Conservation (phyloP, 2,797 vertebrate species). For the Sitta carolinensis region DNA sequence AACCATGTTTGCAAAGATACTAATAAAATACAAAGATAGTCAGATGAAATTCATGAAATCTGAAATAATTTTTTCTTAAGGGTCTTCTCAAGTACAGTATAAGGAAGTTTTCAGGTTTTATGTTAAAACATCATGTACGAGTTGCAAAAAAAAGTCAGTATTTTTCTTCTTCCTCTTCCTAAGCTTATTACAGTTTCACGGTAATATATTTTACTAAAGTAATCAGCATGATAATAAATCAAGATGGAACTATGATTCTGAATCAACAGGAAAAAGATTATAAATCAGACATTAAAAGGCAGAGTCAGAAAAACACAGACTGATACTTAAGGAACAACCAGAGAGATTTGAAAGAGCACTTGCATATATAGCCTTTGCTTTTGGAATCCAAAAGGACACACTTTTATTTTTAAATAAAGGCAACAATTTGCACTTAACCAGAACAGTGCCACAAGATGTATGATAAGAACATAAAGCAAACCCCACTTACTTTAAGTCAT, state of each 20-base stretch:
- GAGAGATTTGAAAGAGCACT: neutral
- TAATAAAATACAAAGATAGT: neutral
- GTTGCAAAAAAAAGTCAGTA: neutral
- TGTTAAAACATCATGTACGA: neutral
- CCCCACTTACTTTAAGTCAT: conserved; percentile 91
- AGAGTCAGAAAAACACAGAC: neutral
- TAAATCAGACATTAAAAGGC: neutral
- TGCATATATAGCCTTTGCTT: neutral
- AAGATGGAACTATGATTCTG: neutral
- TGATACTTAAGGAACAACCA: neutral
- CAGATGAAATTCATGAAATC: neutral
- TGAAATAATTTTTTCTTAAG: neutral
- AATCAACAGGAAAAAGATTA: neutral
- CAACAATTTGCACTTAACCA: neutral
- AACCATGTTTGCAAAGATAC: neutral
- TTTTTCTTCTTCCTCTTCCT: neutral
- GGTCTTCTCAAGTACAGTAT: neutral
- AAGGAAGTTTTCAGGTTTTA: neutral
- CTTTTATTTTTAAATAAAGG: neutral
- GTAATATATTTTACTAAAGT: neutral
- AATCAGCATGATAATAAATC: neutral
- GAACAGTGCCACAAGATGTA: neutral
- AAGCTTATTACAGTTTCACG: neutral
- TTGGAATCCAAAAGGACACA: neutral
- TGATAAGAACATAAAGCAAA: neutral